Conservation (phyloP, 2,888 invertebrate species). For the Caenorhabditis imperialis region DNA sequence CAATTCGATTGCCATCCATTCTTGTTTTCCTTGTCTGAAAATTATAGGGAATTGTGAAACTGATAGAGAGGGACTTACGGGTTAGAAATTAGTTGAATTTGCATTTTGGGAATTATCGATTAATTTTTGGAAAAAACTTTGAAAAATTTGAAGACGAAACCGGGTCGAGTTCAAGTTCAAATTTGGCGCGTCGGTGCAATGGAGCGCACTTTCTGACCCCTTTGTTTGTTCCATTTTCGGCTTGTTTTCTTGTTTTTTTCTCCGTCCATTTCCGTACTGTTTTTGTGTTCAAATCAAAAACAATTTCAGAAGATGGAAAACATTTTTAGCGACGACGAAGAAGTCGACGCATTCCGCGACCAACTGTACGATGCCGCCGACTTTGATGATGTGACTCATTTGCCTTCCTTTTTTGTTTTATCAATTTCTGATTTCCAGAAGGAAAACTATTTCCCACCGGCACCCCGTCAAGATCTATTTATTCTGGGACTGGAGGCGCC, state of each 20-base stretch:
- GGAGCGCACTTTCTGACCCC: conserved; percentile 24
- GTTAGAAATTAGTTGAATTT: conserved; percentile 26
- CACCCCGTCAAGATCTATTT: conserved; percentile 32
- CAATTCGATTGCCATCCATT: conserved; percentile 71
- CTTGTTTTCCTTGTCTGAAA: conserved; percentile 62
- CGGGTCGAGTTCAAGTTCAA: conserved; percentile 1
- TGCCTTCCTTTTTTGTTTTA: too few relatives aligned
- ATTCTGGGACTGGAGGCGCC: conserved; percentile 17
- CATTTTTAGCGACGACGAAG: conserved; percentile 56
- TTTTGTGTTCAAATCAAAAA: too few relatives aligned
- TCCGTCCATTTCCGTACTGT: conserved; percentile 13
- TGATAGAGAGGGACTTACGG: conserved; percentile 27
- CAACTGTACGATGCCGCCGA: conserved; percentile 13
- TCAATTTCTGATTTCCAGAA: conserved; percentile 16
- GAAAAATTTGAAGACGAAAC: neutral
- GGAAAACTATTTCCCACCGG: conserved; percentile 17
- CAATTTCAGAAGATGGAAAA: conserved; percentile 30
- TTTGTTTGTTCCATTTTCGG: neutral
- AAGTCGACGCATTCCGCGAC: conserved; percentile 24
- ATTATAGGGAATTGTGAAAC: too few relatives aligned
- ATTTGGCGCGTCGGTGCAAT: conserved; percentile 10
- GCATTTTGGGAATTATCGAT: conserved; percentile 19
- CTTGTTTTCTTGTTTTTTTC: neutral
- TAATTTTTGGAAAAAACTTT: too few relatives aligned
- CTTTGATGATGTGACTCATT: neutral